phyloP scores from a whole-genome alignment of 2,888 invertebrate genomes.

The Lochmaea capreae region DNA sequence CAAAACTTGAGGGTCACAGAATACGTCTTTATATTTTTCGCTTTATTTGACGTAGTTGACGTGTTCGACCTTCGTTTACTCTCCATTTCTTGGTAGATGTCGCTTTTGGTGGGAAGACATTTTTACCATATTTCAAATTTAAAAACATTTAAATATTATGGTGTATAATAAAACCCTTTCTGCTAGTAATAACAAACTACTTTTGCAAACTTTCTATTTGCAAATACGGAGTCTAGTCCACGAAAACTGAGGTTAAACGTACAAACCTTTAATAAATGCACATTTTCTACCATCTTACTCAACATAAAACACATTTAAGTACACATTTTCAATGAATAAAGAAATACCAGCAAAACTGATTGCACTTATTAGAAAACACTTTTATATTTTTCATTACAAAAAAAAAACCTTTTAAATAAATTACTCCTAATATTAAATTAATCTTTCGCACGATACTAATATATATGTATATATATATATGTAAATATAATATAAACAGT shows the following conservation, averaged over 20 bases:
- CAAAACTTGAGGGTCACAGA: too few species aligned
- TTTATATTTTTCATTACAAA: conserved; percentile 14
- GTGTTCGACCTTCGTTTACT: too few species aligned
- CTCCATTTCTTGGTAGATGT: too few species aligned
- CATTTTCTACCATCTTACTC: conserved; percentile 20
- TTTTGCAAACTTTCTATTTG: background rate
- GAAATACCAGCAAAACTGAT: conserved; percentile 37
- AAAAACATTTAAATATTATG: too few species aligned
- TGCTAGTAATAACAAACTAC: background rate
- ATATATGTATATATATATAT: conserved; percentile 3
- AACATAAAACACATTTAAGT: conserved; percentile 38
- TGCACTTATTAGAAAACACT: conserved; percentile 43
- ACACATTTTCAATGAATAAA: conserved; percentile 28
- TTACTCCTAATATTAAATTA: conserved; percentile 23
- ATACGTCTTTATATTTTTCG: too few species aligned
- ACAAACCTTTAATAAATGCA: conserved; percentile 28
- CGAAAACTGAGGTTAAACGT: conserved; percentile 6
- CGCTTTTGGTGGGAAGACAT: too few species aligned
- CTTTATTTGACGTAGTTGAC: too few species aligned
- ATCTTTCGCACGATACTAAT: conserved; percentile 5
- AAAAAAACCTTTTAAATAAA: conserved; percentile 24
- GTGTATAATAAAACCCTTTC: too few species aligned
- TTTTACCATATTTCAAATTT: too few species aligned
- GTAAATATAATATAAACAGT: conserved; percentile 31
- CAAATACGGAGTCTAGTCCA: background rate